Percentiles rank a stretch among this genome's conserved stretches.
These are phyloP conservation scores for Peromyscus nudipes DNA, from an alignment of 2,797 vertebrate species.

Conservation along the genomic window DNA sequence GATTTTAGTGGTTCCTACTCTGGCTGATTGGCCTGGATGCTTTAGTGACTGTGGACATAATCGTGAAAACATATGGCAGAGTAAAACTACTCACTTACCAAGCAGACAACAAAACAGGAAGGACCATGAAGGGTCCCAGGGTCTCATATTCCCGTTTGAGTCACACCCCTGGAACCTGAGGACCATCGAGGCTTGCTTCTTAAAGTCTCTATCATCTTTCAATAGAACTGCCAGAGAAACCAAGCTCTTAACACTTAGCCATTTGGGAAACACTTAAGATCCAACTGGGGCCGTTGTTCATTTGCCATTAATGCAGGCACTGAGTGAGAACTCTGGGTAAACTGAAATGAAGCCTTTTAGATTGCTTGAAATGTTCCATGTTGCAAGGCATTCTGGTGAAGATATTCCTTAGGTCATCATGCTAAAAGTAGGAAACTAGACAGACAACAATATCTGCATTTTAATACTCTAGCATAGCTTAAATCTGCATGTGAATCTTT, in stretches of 20 bases:
- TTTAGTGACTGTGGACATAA: too few relatives aligned
- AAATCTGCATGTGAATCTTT: background rate
- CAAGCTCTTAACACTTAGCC: background rate
- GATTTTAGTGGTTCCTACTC: too few relatives aligned
- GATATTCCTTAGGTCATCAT: background rate
- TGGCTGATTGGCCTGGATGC: background rate
- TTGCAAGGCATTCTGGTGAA: background rate
- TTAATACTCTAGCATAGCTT: background rate
- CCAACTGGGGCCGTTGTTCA: background rate
- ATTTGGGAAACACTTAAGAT: background rate
- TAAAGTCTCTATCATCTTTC: background rate
- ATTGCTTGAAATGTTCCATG: background rate
- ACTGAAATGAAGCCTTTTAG: background rate
- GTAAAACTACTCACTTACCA: background rate
- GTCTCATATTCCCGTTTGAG: background rate
- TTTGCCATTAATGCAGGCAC: background rate
- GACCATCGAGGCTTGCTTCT: background rate
- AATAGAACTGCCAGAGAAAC: background rate
- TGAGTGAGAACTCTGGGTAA: background rate
- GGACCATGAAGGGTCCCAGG: background rate
- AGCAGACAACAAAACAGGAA: background rate
- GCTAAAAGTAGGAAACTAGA: conserved; percentile 25
- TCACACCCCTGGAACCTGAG: too few relatives aligned
- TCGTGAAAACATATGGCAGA: background rate
- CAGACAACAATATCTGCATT: background rate